Conservation (phyloP, 1,140 invertebrate species). For the Calephelis virginiensis region DNA sequence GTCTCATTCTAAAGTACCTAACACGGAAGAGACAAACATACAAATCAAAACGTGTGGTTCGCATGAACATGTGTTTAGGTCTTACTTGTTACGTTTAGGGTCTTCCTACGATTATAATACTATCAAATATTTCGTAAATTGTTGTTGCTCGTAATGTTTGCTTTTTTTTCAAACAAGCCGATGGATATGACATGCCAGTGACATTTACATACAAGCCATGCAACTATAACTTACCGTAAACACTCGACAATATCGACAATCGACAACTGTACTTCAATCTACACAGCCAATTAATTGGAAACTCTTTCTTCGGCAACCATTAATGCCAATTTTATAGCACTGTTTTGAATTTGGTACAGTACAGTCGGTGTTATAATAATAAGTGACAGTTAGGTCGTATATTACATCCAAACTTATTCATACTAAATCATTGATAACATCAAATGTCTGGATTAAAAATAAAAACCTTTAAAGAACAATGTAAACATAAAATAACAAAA, state of each 20-base stretch:
- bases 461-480: no score
- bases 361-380: neutral
- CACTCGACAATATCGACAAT: conserved; percentile 71
- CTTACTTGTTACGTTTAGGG: no score
- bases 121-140: no score
- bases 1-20: no score
- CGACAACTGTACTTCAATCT: conserved; percentile 72
- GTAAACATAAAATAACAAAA: no score
- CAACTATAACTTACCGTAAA: conserved; percentile 69
- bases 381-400: neutral
- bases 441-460: neutral
- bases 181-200: conserved; percentile 15
- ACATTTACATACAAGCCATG: conserved; percentile 57
- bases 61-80: no score
- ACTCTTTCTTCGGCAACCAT: conserved; percentile 72
- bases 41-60: no score
- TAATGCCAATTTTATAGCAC: conserved; percentile 64
- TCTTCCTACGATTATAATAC: no score
- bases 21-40: no score
- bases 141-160: conserved; percentile 7
- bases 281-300: conserved; percentile 65
- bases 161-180: conserved; percentile 3
- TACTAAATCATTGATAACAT: neutral
- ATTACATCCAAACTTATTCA: neutral
- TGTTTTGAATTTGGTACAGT: conserved; percentile 44